Evolutionary conservation across 2,888 invertebrate species (phyloP).

Genomic region (Parelbella ahira): DNA sequence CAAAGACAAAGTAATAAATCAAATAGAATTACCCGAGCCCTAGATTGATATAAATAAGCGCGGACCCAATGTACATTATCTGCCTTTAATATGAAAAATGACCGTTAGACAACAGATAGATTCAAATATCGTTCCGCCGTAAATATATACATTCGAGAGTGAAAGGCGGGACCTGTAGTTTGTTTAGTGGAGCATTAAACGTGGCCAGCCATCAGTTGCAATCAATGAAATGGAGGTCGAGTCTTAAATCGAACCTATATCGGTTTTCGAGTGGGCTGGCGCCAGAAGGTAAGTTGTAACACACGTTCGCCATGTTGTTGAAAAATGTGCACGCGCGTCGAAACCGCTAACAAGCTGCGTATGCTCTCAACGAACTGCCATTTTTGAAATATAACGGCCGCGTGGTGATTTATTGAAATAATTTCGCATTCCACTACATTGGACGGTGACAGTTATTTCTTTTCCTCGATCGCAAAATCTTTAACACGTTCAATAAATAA

Average conservation of each 20-base stretch:
- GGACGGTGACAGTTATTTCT: conserved; percentile 42
- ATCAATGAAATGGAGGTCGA: conserved; percentile 45
- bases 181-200: conserved; percentile 23
- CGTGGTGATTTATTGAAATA: conserved; percentile 43
- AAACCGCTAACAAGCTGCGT: conserved; percentile 44
- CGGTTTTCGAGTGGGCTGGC: conserved; percentile 50
- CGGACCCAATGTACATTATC: conserved; percentile 22
- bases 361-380: conserved; percentile 27
- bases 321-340: conserved; percentile 44
- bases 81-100: conserved; percentile 26
- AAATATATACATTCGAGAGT: conserved; percentile 24
- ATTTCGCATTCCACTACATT: conserved; percentile 26
- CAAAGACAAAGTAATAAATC: conserved; percentile 15
- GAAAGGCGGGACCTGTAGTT: conserved; percentile 34
- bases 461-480: conserved; percentile 10
- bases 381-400: conserved; percentile 46
- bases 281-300: conserved; percentile 41
- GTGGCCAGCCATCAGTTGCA: conserved; percentile 23
- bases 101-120: conserved; percentile 25
- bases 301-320: conserved; percentile 47
- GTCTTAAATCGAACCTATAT: conserved; percentile 49
- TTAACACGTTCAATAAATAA: conserved; percentile 47
- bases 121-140: conserved; percentile 18
- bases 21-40: conserved; percentile 22
- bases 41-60: conserved; percentile 25